phyloP scores from a whole-genome alignment of 2,113 vertebrate species.

The Octodon degus region DNA sequence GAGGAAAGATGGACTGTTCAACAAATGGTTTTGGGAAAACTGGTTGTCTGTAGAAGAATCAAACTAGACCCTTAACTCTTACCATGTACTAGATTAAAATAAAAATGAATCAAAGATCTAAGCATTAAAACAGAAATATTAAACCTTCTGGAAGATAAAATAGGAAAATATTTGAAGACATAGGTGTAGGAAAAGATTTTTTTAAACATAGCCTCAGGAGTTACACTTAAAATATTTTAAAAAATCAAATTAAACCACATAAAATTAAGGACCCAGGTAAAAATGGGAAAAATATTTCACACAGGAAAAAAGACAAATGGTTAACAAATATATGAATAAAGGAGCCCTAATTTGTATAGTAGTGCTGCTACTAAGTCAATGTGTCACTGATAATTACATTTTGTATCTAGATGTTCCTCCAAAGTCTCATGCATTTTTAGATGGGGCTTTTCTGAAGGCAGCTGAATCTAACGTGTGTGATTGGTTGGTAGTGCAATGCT shows the following conservation, averaged over 20 bases:
- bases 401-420: not conserved
- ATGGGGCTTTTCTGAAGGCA: not conserved
- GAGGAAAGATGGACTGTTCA: not conserved
- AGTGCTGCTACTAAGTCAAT: slow-evolving; percentile 26
- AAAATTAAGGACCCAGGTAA: not conserved
- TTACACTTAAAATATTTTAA: not conserved
- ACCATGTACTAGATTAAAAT: not conserved
- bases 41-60: not conserved
- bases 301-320: not conserved
- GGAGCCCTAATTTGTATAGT: not conserved
- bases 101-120: not conserved
- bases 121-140: not conserved
- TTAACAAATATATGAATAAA: not conserved
- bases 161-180: not conserved
- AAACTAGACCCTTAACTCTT: not conserved
- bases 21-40: not conserved
- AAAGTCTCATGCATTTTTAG: not conserved
- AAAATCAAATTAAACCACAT: not conserved
- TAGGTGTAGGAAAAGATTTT: not conserved
- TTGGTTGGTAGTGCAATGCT: not conserved
- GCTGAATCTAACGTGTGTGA: not conserved
- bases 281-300: not conserved
- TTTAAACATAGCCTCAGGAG: not conserved
- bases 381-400: not conserved
- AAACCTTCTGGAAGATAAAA: not conserved